These are phyloP conservation scores for Procambarus clarkii DNA, from an alignment of 1,140 invertebrate genomes.

Conservation along the genomic window DNA sequence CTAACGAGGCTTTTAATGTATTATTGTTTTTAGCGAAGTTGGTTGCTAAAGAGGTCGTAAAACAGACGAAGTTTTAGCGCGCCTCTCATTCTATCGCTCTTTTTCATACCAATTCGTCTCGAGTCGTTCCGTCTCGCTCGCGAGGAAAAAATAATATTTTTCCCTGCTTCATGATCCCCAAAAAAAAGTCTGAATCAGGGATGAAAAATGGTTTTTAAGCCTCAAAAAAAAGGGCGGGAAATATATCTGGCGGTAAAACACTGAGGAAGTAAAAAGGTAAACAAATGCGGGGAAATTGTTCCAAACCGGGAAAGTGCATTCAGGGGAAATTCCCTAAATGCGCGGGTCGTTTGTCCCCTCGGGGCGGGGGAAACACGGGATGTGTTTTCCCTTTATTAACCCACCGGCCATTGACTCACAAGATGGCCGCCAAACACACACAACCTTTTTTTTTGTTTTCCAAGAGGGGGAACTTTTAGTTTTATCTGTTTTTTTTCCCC, in stretches of 20 bases:
- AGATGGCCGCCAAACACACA: constrained; percentile 9
- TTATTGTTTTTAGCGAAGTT: neutral
- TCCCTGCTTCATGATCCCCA: no score
- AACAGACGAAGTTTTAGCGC: no score
- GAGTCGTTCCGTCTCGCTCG: no score
- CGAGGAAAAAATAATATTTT: no score
- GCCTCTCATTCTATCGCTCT: no score
- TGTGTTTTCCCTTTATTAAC: constrained; percentile 58
- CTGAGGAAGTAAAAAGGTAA: neutral
- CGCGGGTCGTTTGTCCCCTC: constrained; percentile 4
- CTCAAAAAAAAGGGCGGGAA: neutral
- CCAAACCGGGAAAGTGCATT: constrained; percentile 16
- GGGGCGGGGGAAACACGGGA: constrained; percentile 41
- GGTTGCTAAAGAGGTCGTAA: neutral
- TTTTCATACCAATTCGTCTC: no score
- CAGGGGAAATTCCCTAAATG: constrained; percentile 24
- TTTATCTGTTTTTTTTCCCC: no score
- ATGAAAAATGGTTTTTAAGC: neutral
- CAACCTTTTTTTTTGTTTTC: neutral
- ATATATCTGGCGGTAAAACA: neutral
- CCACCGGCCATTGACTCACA: constrained; percentile 45
- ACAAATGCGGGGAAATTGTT: constrained; percentile 7
- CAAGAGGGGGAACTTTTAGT: neutral
- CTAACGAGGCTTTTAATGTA: neutral
- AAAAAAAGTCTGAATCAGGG: no score